Evolutionary conservation across 2,888 invertebrate genomes (phyloP), one percentile per base, ranked within the genome.

Genomic region (Drosophila nr. perissopoda): DNA sequence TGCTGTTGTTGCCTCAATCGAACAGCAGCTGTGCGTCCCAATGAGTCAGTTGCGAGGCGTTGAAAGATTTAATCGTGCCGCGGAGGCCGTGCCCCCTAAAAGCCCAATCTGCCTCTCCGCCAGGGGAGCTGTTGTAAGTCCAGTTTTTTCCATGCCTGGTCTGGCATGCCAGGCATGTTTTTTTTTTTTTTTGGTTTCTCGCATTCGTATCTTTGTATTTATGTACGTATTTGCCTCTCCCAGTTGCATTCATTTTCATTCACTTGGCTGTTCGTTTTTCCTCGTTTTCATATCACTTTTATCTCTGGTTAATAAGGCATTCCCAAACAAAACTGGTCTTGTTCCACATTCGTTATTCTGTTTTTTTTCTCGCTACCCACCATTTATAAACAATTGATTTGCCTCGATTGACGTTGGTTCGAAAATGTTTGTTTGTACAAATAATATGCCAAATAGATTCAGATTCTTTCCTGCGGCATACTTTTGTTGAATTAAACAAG

Each of bases 21-120:
- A 73, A 62, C 76, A 82, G 76, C 82, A 82, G 83, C 83, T 73
- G 88, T 58, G 74, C 73, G 80, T 73, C 78, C 73, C 78, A 80
- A 85, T 87, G 90, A 90, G 81, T 90, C 87, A 90, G 85, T 83
- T 71, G 49, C 89, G 69, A 78, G 87, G 90, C 90, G 90, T 87
- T 84, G 87, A 90, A 80, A 84, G 89, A 90, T 87, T 84, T 78
- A 84, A 89, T 89, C 90, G 89, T 71, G 63, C 81, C 62, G 62
- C 65, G 7, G 59, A 45, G 72, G 77, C 78, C 68, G 57, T 72
- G 72, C 78, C 81, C 81, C 81, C 63, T 38, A 80, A 80, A 76
- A 76, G 57, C 51, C 60, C 58, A 54, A 63, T 53, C 58, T 16
- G 38, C 68, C 53, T 18, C 33, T 11, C 27, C 11, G 18, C 31